These are phyloP conservation scores for Gymnoscelis rufifasciata DNA, from an alignment of 2,888 invertebrate genomes.

Conservation along the genomic window DNA sequence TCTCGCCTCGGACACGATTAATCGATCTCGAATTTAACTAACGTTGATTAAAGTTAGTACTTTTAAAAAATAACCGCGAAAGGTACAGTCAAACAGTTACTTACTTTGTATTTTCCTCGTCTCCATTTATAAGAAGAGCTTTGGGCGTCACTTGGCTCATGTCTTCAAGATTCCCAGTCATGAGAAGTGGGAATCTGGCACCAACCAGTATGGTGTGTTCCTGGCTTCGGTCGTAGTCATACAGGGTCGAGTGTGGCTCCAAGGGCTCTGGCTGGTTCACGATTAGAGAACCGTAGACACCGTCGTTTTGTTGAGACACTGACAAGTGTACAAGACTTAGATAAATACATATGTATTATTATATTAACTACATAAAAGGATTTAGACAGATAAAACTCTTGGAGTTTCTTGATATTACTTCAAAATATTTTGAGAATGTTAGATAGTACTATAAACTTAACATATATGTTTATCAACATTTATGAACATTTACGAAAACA, in stretches of 20 bases:
- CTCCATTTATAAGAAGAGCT: constrained; percentile 51
- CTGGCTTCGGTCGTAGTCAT: constrained; percentile 63
- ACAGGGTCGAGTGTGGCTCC: constrained; percentile 59
- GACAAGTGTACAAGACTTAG: constrained; percentile 19
- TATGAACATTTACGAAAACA: too few relatives aligned
- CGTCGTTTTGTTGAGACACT: constrained; percentile 81
- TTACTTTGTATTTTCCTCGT: constrained; percentile 54
- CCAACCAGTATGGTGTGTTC: constrained; percentile 72
- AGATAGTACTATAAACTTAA: too few relatives aligned
- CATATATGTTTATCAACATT: too few relatives aligned
- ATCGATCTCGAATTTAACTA: too few relatives aligned
- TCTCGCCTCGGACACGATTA: too few relatives aligned
- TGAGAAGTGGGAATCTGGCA: constrained; percentile 73
- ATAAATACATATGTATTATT: neutral
- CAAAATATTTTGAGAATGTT: too few relatives aligned
- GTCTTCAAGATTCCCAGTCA: constrained; percentile 73
- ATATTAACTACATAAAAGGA: neutral
- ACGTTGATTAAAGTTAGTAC: neutral
- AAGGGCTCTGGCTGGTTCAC: constrained; percentile 72
- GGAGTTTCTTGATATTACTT: too few relatives aligned
- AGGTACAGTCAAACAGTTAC: constrained; percentile 23
- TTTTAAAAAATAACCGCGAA: too few relatives aligned
- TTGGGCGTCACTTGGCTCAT: constrained; percentile 59
- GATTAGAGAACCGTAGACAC: constrained; percentile 78
- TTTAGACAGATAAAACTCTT: too few relatives aligned